phyloP scores from a whole-genome alignment of 2,797 vertebrate species.

The Stomatorhinus walkeri region DNA sequence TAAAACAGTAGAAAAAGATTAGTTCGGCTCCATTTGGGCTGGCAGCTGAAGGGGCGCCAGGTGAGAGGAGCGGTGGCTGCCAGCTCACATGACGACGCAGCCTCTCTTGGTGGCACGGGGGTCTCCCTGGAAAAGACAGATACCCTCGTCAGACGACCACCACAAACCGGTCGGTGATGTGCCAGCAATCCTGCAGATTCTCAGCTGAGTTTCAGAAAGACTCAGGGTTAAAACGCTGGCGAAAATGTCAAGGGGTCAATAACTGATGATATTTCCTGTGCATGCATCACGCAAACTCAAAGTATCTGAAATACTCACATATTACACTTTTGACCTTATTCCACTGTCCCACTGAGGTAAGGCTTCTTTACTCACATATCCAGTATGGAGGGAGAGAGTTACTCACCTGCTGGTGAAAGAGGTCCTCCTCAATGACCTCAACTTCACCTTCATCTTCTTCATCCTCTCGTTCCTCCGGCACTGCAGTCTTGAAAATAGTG shows the following conservation, averaged over 20 bases:
- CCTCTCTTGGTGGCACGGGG: constrained; percentile 48
- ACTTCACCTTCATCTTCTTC: constrained; percentile 53
- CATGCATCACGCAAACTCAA: not conserved
- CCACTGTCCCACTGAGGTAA: not conserved
- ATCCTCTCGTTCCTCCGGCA: constrained; percentile 53
- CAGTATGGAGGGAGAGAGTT: not conserved
- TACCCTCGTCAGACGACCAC: not conserved
- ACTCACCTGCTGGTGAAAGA: constrained; percentile 66
- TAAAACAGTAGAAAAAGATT: constrained; percentile 53
- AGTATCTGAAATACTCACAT: not conserved
- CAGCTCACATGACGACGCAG: constrained; percentile 75
- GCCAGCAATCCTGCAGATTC: not conserved
- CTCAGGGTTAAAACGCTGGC: not conserved
- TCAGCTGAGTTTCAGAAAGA: not conserved
- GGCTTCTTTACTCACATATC: not conserved
- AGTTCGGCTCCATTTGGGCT: constrained; percentile 61
- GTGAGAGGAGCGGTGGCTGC: constrained; percentile 36
- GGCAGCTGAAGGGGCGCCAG: constrained; percentile 48
- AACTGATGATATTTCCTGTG: not conserved
- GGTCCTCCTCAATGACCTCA: constrained; percentile 55
- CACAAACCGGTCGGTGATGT: not conserved
- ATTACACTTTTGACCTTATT: not conserved
- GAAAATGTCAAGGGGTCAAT: not conserved
- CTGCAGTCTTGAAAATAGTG: constrained; percentile 71
- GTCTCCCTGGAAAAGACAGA: constrained; percentile 53